These are phyloP conservation scores for Galago senegalensis DNA, from an alignment of 2,797 vertebrate species.

Conservation along the genomic window DNA sequence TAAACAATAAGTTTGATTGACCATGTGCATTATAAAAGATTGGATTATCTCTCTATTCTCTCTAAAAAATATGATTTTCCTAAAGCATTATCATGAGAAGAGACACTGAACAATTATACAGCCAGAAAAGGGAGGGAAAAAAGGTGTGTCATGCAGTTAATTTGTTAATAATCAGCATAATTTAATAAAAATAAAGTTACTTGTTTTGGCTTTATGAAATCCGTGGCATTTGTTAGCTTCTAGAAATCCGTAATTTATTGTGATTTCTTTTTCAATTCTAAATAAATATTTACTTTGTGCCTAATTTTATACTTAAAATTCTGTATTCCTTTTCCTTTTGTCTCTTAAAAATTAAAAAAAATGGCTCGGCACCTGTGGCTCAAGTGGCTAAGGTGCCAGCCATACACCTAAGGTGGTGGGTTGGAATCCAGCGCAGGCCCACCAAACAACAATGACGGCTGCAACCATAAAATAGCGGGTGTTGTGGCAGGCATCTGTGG, in stretches of 20 bases:
- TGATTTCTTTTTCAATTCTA: neutral
- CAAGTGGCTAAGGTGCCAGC: too few relatives aligned
- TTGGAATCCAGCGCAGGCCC: too few relatives aligned
- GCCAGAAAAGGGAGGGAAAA: neutral
- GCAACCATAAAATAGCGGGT: too few relatives aligned
- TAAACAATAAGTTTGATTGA: neutral
- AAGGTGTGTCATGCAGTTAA: neutral
- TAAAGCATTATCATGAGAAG: neutral
- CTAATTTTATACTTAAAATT: neutral
- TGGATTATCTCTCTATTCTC: neutral
- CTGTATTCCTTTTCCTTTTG: neutral
- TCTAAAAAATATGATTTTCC: neutral
- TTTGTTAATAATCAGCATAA: neutral
- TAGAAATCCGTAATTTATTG: neutral
- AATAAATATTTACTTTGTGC: slow-evolving; percentile 18
- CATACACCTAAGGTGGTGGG: too few relatives aligned
- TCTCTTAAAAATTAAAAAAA: neutral
- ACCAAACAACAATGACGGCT: too few relatives aligned
- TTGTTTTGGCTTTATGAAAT: slow-evolving; percentile 5
- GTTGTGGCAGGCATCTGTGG: too few relatives aligned
- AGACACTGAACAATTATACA: neutral
- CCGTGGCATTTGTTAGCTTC: neutral
- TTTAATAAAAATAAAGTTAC: neutral
- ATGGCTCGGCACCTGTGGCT: too few relatives aligned
- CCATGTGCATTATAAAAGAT: neutral